Base-by-base conservation (phyloP, 2,797 vertebrate genomes). In the Gobio occitaniae region DNA sequence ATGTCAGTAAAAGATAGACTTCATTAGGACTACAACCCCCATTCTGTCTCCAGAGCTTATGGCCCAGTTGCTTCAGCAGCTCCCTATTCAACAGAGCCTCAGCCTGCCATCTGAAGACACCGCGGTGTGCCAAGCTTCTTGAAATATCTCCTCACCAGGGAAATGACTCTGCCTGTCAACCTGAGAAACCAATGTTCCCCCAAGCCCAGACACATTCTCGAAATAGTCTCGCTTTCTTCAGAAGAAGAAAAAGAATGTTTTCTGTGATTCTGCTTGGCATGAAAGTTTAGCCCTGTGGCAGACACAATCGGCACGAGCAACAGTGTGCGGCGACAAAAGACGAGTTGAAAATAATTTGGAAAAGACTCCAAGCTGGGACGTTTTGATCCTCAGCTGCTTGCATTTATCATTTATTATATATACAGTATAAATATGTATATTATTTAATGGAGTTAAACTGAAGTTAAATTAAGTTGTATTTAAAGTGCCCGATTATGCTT, bases 111-210 rank as follows among this genome's bases (percentile, higher is more conserved):
- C 84, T 87, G 82, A 90, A 88, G 89, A 90, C 83, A 82, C 65
- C 16, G 54, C 75, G 76, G 78, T 59, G 84, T 86, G 84, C 86
- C 56, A 78, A 83, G 78, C 84, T 80, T 85, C 89, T 90, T 44
- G 86, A 90, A 91, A 89, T 90, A 89, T 89, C 87, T 89, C 84
- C 87, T 83, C 89, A 83, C 90, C 83, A 84, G 90, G 89, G 91
- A 89, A 88, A 91, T 85, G 85, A 85, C 88, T 89, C 80, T 76
- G 59, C 89, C 87, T 88, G 84, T 90, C 89, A 90, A 90, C 90
- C 88, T 83, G 86, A 80, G 85, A 89, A 89, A 86, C 88, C 83
- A 80, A 83, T 84, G 69, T 84, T 78, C 86, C 86, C 87, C 86
- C 78, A 89, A 89, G 88, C 87, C 82, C 74, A 89, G 86, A 84